Conservation (phyloP, 1,140 invertebrate species). For the Amyelois transitella region DNA sequence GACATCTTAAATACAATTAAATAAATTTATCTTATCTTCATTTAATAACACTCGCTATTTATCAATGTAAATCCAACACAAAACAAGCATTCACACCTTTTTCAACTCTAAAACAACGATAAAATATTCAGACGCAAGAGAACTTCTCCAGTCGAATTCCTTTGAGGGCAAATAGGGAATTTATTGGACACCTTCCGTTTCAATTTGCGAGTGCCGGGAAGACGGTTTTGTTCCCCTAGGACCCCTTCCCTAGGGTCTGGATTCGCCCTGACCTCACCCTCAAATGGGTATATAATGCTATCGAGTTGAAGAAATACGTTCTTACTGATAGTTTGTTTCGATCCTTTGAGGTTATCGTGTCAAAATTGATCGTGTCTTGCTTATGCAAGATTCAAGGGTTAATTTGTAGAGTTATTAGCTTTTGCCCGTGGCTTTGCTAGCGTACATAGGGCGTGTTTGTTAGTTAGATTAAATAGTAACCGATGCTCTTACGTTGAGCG, state of each 20-base stretch:
- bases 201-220: conserved; percentile 35
- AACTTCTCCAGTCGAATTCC: conserved; percentile 32
- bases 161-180: conserved; percentile 34
- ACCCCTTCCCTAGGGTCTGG: conserved; percentile 3
- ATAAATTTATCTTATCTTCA: too few species aligned
- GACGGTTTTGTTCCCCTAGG: conserved; percentile 9
- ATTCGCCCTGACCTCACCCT: conserved; percentile 4
- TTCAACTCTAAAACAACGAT: conserved; percentile 15
- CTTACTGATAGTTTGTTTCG: neutral
- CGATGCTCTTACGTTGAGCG: too few species aligned
- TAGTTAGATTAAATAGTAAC: too few species aligned
- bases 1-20: too few species aligned
- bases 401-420: too few species aligned
- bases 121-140: conserved; percentile 42
- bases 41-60: too few species aligned
- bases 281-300: conserved; percentile 12
- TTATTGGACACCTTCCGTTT: conserved; percentile 57
- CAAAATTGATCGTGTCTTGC: too few species aligned
- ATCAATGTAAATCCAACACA: too few species aligned
- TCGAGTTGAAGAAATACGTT: neutral
- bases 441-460: too few species aligned
- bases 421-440: too few species aligned
- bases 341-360: too few species aligned
- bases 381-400: too few species aligned
- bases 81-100: neutral